Conservation (phyloP, 2,888 invertebrate genomes). For the Hirtodrosophila alboralis region DNA sequence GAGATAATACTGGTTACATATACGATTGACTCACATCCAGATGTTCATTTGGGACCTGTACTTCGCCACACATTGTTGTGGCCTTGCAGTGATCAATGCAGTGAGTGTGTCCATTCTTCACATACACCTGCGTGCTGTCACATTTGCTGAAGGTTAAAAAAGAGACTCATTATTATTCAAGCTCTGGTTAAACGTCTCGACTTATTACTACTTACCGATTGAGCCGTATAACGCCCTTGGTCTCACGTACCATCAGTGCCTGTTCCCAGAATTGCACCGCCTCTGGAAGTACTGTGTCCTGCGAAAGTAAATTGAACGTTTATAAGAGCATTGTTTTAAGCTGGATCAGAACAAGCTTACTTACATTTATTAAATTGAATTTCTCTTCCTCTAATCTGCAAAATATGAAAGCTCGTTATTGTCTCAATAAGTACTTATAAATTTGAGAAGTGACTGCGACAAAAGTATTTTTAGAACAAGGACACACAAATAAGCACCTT, state of each 20-base stretch:
- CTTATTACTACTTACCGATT: constrained; percentile 89
- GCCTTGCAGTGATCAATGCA: constrained; percentile 93
- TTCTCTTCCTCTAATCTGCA: constrained; percentile 92
- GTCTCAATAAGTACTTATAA: not conserved
- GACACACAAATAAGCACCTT: too few species aligned
- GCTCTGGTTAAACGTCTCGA: not conserved
- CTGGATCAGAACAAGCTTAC: constrained; percentile 83
- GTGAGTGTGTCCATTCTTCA: constrained; percentile 92
- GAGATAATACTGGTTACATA: not conserved
- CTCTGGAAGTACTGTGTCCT: constrained; percentile 95
- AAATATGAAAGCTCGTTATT: not conserved
- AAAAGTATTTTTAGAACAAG: too few species aligned
- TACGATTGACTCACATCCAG: constrained; percentile 90
- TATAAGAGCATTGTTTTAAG: constrained; percentile 1
- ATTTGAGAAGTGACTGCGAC: not conserved
- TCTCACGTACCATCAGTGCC: constrained; percentile 94
- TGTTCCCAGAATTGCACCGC: constrained; percentile 97
- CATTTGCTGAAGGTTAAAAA: constrained; percentile 89
- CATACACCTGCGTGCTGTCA: constrained; percentile 93
- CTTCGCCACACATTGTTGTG: constrained; percentile 97
- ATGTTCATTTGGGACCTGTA: constrained; percentile 95
- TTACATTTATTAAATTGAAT: constrained; percentile 95
- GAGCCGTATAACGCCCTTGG: constrained; percentile 92
- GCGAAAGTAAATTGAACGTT: constrained; percentile 52
- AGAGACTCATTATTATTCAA: constrained; percentile 1